phyloP scores from a whole-genome alignment of 1,140 invertebrate species.

The Drosophila erecta region DNA sequence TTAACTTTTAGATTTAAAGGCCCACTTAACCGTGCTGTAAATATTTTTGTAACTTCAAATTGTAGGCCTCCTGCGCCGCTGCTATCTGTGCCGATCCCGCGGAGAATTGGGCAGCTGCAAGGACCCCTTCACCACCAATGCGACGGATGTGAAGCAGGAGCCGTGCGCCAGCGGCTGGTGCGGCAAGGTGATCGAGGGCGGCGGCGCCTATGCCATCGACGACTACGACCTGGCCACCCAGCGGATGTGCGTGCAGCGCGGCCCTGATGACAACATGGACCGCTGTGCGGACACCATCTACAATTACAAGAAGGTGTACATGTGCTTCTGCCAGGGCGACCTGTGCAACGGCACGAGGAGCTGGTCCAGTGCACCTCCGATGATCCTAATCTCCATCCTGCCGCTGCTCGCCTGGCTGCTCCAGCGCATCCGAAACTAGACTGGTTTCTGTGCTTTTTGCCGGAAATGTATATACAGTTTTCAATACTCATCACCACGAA shows the following conservation, averaged over 20 bases:
- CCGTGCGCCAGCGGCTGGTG: conserved; percentile 96
- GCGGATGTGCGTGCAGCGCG: conserved; percentile 93
- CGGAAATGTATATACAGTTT: conserved; percentile 30
- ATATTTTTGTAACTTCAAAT: background rate
- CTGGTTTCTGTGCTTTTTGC: background rate
- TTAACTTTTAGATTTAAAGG: background rate
- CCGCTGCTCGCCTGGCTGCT: conserved; percentile 1
- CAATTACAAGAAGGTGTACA: conserved; percentile 92
- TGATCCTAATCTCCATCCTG: background rate
- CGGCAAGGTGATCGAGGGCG: conserved; percentile 94
- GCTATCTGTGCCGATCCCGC: conserved; percentile 93
- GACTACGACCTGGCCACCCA: conserved; percentile 95
- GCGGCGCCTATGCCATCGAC: conserved; percentile 88
- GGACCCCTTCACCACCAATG: conserved; percentile 93
- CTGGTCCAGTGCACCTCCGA: background rate
- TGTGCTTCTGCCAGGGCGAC: conserved; percentile 97
- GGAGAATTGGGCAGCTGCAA: conserved; percentile 95
- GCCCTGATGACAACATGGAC: conserved; percentile 94
- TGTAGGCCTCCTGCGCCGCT: conserved; percentile 88
- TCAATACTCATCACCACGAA: conserved; percentile 23
- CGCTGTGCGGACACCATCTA: conserved; percentile 93
- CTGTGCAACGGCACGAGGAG: conserved; percentile 88
- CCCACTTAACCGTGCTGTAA: background rate
- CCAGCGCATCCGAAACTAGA: conserved; percentile 2
- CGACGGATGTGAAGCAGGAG: conserved; percentile 88